These are phyloP conservation scores for Sphyrna mokarran DNA, from an alignment of 2,113 vertebrate species.

Conservation along the genomic window DNA sequence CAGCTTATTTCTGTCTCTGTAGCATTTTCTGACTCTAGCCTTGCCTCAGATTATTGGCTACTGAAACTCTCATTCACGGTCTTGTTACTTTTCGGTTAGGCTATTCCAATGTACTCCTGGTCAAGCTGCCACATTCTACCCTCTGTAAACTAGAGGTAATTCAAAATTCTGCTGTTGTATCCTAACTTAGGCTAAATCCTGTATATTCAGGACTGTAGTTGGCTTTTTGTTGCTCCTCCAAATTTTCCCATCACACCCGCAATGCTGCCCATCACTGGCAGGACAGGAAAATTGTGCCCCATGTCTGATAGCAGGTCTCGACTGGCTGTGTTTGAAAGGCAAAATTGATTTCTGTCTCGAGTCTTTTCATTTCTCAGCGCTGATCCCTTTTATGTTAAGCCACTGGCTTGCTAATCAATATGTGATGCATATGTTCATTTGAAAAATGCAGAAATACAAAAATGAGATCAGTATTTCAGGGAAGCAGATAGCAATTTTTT, in stretches of 20 bases:
- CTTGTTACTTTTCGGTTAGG: background rate
- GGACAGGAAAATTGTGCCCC: no score
- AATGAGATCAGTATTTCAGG: background rate
- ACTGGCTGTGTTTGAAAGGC: background rate
- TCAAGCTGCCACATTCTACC: background rate
- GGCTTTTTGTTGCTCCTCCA: background rate
- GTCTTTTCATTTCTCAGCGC: background rate
- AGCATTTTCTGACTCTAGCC: background rate
- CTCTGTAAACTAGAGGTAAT: background rate
- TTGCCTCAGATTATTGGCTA: background rate
- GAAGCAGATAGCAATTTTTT: background rate
- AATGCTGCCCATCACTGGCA: no score
- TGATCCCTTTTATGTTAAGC: background rate
- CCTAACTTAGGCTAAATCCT: background rate
- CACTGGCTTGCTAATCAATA: constrained; percentile 5
- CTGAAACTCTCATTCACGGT: background rate
- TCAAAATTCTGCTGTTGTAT: background rate
- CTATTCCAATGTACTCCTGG: background rate
- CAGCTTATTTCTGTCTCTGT: background rate
- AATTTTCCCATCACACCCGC: no score
- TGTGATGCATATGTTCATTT: background rate
- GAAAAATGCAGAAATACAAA: background rate
- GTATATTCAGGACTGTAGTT: background rate
- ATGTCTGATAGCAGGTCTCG: background rate
- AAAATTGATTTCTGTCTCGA: background rate